Evolutionary conservation across 35 echinoderm and acorn worm genomes (phyloP).

Genomic region (Heliocidaris erythrogramma): DNA sequence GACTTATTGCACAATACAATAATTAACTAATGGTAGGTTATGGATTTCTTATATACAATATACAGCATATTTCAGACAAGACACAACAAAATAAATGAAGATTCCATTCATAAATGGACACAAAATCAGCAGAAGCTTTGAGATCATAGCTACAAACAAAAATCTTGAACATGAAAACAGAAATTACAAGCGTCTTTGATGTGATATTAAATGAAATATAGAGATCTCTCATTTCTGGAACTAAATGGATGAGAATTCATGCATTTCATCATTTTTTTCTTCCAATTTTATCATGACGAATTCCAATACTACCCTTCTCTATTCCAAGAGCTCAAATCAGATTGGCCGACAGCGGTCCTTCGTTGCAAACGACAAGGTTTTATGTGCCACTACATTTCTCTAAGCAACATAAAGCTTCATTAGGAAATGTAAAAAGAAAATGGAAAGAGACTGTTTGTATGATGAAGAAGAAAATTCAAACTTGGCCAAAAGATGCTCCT

Average conservation of each 20-base stretch:
- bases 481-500: not conserved
- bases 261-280: not conserved
- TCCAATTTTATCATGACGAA: not conserved
- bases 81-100: not conserved
- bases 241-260: not conserved
- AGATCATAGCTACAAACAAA: too few species aligned
- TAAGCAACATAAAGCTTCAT: not conserved
- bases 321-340: too few species aligned
- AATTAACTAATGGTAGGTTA: not conserved
- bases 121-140: too few species aligned
- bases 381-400: too few species aligned
- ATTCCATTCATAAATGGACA: not conserved
- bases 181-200: constrained; percentile 2
- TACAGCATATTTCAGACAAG: not conserved
- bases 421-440: not conserved
- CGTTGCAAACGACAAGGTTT: too few species aligned
- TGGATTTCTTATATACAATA: not conserved
- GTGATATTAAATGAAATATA: not conserved
- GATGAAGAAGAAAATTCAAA: not conserved
- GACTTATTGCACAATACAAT: not conserved
- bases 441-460: not conserved
- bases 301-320: not conserved
- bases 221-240: not conserved
- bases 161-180: not conserved
- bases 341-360: too few species aligned